Percentiles rank a stretch among this genome's conserved stretches.
These are phyloP conservation scores for Caiman crocodilus DNA, from an alignment of 2,797 vertebrate species.

Conservation along the genomic window DNA sequence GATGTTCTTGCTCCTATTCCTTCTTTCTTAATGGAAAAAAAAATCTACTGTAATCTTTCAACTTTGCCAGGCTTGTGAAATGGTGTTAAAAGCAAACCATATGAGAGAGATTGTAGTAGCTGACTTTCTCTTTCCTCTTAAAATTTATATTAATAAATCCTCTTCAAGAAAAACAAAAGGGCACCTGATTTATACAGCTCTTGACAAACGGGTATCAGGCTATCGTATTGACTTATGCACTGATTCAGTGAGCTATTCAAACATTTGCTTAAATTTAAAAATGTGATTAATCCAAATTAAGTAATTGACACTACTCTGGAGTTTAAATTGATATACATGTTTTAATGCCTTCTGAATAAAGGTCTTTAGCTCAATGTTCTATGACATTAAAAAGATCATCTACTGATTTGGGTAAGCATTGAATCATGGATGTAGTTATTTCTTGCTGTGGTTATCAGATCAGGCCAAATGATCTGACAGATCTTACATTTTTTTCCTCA, in stretches of 20 bases:
- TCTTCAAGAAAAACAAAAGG: background rate
- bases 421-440: background rate
- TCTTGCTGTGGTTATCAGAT: background rate
- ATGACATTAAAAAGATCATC: background rate
- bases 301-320: background rate
- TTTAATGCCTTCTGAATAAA: rapidly evolving
- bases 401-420: background rate
- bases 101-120: background rate
- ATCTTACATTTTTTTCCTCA: background rate
- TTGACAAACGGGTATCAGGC: background rate
- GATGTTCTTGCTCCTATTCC: background rate
- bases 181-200: background rate
- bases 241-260: conserved; percentile 41
- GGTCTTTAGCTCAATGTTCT: background rate
- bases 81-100: background rate
- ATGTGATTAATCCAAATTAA: background rate
- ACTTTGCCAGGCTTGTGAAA: background rate
- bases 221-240: background rate
- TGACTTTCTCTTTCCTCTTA: conserved; percentile 10
- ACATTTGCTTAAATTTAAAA: background rate
- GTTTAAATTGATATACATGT: background rate
- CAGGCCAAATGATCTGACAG: background rate
- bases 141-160: background rate
- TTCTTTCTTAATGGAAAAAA: background rate
- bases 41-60: background rate